Conservation (phyloP, 2,888 invertebrate genomes). For the Drosophila sordidapex region DNA sequence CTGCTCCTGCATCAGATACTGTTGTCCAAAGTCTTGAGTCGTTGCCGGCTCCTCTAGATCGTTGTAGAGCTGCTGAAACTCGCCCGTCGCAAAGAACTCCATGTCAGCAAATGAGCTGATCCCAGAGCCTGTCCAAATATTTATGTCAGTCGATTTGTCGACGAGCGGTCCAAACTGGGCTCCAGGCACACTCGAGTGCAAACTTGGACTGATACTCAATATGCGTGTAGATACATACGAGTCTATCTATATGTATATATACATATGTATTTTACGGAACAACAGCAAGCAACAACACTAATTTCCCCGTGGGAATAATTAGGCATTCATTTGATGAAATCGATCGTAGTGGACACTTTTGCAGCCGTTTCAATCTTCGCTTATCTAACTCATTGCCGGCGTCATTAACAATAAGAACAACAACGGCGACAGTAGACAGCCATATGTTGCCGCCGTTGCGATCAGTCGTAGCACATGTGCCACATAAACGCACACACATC, state of each 20-base stretch:
- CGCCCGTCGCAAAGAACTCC: conserved; percentile 85
- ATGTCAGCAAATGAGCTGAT: conserved; percentile 66
- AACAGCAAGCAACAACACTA: conserved; percentile 14
- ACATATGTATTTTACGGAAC: conserved; percentile 18
- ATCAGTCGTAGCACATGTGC: conserved; percentile 45
- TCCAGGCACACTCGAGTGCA: conserved; percentile 39
- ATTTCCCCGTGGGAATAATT: conserved; percentile 70
- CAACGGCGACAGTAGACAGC: conserved; percentile 36
- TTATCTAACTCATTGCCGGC: conserved; percentile 61
- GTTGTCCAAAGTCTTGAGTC: conserved; percentile 18
- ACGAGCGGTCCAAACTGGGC: conserved; percentile 2
- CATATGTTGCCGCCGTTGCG: conserved; percentile 40
- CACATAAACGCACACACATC: conserved; percentile 9
- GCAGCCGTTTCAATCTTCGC: conserved; percentile 41
- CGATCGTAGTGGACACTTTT: conserved; percentile 38
- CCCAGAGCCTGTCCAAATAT: conserved; percentile 66
- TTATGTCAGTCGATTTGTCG: conserved; percentile 47
- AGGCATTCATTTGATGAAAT: conserved; percentile 40
- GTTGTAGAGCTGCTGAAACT: conserved; percentile 84
- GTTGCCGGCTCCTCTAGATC: conserved; percentile 75
- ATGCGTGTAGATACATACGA: conserved; percentile 1
- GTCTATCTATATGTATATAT: neutral
- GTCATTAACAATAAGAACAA: conserved; percentile 52
- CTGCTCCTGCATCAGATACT: conserved; percentile 1
- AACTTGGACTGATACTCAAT: conserved; percentile 41